A percentile compares a stretch with the other conserved stretches of the same genome.
These are phyloP conservation scores for Luidia sarsii DNA, from an alignment of 53 echinoderm and acorn worm species.

Conservation along the genomic window DNA sequence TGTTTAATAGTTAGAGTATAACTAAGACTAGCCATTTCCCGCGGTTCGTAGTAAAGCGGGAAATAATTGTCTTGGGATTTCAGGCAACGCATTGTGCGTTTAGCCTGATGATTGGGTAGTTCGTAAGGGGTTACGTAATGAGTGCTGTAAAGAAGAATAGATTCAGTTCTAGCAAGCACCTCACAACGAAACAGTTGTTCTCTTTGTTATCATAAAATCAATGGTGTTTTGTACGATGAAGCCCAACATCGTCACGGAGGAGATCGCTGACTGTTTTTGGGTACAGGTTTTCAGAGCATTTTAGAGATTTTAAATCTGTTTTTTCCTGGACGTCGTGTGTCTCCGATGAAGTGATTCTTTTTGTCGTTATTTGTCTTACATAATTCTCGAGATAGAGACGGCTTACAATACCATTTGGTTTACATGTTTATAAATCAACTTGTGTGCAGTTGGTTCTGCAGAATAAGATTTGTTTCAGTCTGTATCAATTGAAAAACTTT, in stretches of 20 bases:
- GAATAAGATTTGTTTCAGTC: too few species aligned
- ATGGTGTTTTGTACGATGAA: too few species aligned
- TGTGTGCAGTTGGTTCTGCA: too few species aligned
- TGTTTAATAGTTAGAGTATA: neutral
- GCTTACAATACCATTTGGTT: too few species aligned
- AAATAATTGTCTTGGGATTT: neutral
- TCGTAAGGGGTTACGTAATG: neutral
- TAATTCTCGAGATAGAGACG: too few species aligned
- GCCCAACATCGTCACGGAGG: conserved; percentile 28
- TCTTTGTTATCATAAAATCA: neutral
- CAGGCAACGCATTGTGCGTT: neutral
- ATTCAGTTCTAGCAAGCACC: conserved; percentile 12
- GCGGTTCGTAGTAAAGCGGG: conserved; percentile 12
- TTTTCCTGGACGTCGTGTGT: conserved; percentile 13
- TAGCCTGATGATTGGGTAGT: neutral
- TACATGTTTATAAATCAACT: too few species aligned
- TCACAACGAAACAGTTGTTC: neutral
- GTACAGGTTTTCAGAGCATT: conserved; percentile 24
- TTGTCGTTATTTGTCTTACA: too few species aligned
- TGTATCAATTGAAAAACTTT: too few species aligned
- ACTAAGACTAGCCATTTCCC: neutral
- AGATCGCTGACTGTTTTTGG: conserved; percentile 8
- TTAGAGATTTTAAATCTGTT: conserved; percentile 1
- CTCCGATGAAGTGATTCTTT: neutral
- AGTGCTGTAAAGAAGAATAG: neutral